A percentile compares a stretch with the other conserved stretches of the same genome.
Conservation (phyloP, 2,113 vertebrate genomes). For the Dermatemys mawii region DNA sequence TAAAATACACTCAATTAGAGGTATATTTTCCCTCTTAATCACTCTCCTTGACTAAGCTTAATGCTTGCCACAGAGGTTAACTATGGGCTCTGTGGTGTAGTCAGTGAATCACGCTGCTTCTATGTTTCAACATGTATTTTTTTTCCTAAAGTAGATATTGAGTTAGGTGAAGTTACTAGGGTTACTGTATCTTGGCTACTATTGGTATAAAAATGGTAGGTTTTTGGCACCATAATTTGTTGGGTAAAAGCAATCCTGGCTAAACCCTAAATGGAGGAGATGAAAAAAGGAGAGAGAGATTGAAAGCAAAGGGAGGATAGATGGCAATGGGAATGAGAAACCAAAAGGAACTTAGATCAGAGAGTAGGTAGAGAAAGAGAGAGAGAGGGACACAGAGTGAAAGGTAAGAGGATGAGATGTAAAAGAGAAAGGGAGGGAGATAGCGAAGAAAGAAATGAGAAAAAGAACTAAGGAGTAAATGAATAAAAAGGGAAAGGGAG, state of each 20-base stretch:
- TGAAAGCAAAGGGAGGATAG: not conserved
- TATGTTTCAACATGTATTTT: slow-evolving; percentile 63
- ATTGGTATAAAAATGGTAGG: slow-evolving; percentile 19
- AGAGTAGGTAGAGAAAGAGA: not conserved
- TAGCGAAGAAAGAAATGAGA: not conserved
- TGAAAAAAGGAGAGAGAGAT: not conserved
- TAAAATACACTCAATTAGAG: slow-evolving; percentile 31
- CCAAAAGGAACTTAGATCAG: not conserved
- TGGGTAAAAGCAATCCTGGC: not conserved
- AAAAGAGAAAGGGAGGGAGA: not conserved
- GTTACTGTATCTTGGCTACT: slow-evolving; percentile 46
- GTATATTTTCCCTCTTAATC: not conserved
- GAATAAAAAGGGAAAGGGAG: not conserved
- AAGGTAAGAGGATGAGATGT: not conserved
- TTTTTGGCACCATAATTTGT: not conserved
- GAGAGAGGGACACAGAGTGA: not conserved
- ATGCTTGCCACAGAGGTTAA: slow-evolving; percentile 30
- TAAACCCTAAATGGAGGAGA: not conserved
- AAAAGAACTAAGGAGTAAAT: not conserved
- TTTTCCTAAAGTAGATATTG: slow-evolving; percentile 60
- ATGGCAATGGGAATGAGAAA: not conserved
- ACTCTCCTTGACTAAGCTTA: not conserved
- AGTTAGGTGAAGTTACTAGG: slow-evolving; percentile 59
- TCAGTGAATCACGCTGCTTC: slow-evolving; percentile 49
- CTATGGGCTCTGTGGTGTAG: slow-evolving; percentile 61